Evolutionary conservation across 2,888 invertebrate genomes (phyloP).

Genomic region (Pachydiplax longipennis): DNA sequence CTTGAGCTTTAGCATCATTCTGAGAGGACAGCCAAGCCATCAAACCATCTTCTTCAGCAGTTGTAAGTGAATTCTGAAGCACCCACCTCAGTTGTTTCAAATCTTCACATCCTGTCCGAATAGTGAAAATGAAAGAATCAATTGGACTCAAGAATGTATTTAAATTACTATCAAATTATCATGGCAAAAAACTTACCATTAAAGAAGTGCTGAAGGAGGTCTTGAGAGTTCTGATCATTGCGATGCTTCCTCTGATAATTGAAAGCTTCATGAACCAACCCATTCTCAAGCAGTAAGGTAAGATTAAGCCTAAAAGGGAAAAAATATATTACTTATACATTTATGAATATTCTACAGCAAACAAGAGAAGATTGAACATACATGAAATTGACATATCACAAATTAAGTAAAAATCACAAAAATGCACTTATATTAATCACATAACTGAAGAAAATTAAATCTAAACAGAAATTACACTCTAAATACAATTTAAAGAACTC

Average conservation of each 20-base stretch:
- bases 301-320: slow-evolving; percentile 61
- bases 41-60: slow-evolving; percentile 73
- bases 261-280: slow-evolving; percentile 71
- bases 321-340: not conserved
- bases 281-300: slow-evolving; percentile 69
- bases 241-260: slow-evolving; percentile 69
- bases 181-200: slow-evolving; percentile 62
- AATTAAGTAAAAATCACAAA: too few relatives aligned
- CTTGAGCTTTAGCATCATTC: slow-evolving; percentile 64
- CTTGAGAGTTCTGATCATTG: slow-evolving; percentile 60
- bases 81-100: slow-evolving; percentile 67
- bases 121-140: slow-evolving; percentile 26
- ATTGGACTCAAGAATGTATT: not conserved
- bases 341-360: too few relatives aligned
- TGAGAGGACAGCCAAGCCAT: slow-evolving; percentile 71
- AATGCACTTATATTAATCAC: too few relatives aligned
- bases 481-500: slow-evolving; percentile 51
- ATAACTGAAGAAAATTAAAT: too few relatives aligned
- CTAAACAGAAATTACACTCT: too few relatives aligned
- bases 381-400: too few relatives aligned
- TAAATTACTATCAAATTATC: too few relatives aligned
- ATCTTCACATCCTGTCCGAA: slow-evolving; percentile 64
- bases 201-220: slow-evolving; percentile 69
- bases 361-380: too few relatives aligned
- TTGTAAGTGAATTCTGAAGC: slow-evolving; percentile 68